Evolutionary conservation across 2,888 invertebrate species (phyloP), one percentile per base, ranked within the genome.

Genomic region (Spicauda simplicius): DNA sequence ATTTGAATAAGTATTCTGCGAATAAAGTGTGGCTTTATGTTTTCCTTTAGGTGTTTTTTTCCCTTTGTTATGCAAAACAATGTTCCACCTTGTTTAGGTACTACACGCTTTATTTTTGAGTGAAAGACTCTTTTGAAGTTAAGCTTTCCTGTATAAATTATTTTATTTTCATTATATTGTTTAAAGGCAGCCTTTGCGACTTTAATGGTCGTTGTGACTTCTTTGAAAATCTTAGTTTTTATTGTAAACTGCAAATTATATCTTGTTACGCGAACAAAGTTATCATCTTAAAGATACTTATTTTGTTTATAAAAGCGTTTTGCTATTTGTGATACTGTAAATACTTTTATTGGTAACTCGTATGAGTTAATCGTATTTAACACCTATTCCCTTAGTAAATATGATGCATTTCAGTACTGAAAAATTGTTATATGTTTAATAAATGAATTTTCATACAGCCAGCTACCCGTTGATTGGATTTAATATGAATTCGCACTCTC

Each of bases 21-120:
- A 92, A 93, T 92, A 92, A 93, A 92, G 93, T 92, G 93, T 92
- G 92, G 92, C 91, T 93, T 93, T 90, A 92, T 92, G 92, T 92
- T 93, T 93, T 92, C 90, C 91, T 92, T 91, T 89, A 88, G 91
- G 91, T 91, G 90, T 91, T 92, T 91, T 92, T 91, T 89, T 86
- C 77, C 88, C 91, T 93, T 93, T 93, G 92, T 93, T 91, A 93
- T 92, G 92, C 91, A 91, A 93, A 93, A 92, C 91, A 93, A 87
- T 92, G 91, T 91, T 92, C 92, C 91, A 93, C 93, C 93, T 93
- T 93, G 92, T 91, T 93, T 91, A 91, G 90, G 91, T 91, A 90
- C 91, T 90, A 91, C 92, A 91, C 91, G 91, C 92, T 91, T 92
- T 92, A 92, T 91, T 92, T 92, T 92, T 92, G 91, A 92, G 91